Evolutionary conservation across 1,140 invertebrate species (phyloP).

Genomic region (Dufourea novaeangliae): DNA sequence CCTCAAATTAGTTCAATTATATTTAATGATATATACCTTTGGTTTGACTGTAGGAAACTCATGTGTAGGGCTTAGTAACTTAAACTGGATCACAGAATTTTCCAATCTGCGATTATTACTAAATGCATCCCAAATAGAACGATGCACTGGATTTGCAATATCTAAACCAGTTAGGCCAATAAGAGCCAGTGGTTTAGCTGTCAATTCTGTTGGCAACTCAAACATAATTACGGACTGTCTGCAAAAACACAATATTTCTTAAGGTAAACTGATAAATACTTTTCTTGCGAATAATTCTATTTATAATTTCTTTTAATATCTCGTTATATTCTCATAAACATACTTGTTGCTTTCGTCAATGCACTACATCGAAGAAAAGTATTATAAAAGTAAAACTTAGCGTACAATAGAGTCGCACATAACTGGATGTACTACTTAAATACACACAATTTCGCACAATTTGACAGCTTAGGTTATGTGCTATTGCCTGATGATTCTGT

Average conservation of each 20-base stretch:
- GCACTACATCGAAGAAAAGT: conserved; percentile 38
- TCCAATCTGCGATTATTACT: conserved; percentile 90
- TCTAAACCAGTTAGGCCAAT: conserved; percentile 94
- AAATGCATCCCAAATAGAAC: conserved; percentile 96
- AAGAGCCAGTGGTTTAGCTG: conserved; percentile 90
- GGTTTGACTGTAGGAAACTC: conserved; percentile 95
- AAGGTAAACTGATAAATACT: neutral
- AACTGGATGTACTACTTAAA: conserved; percentile 7
- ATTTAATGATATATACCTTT: conserved; percentile 83
- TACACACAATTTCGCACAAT: conserved; percentile 11
- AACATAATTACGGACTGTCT: conserved; percentile 71
- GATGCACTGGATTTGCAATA: conserved; percentile 91
- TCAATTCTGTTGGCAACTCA: conserved; percentile 89
- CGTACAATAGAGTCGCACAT: neutral
- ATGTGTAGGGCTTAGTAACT: conserved; percentile 88
- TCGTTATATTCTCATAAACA: neutral
- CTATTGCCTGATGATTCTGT: conserved; percentile 6
- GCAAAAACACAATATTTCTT: conserved; percentile 2
- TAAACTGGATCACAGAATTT: conserved; percentile 92
- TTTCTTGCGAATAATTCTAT: neutral
- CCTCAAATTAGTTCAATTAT: conserved; percentile 18
- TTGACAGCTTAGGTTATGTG: conserved; percentile 56
- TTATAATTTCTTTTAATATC: neutral
- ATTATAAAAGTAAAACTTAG: neutral
- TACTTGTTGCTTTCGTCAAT: conserved; percentile 26